Evolutionary conservation across 2,888 invertebrate species (phyloP).

Genomic region (Ariolimax columbianus): DNA sequence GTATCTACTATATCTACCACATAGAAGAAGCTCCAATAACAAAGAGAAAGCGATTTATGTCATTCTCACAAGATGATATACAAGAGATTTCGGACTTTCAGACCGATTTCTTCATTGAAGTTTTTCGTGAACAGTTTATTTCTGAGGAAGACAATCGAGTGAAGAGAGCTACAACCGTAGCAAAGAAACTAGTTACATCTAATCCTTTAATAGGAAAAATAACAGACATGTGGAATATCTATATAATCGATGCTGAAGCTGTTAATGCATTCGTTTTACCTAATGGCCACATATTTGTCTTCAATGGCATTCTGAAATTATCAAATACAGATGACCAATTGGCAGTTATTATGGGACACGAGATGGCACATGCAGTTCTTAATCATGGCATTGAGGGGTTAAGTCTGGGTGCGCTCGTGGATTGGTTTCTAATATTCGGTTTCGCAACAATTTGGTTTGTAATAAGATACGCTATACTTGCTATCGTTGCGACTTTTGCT

Average conservation of each 20-base stretch:
- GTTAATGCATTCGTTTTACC: slow-evolving; percentile 82
- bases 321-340: slow-evolving; percentile 81
- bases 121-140: slow-evolving; percentile 75
- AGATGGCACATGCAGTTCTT: slow-evolving; percentile 83
- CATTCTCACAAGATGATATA: slow-evolving; percentile 80
- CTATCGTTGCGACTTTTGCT: slow-evolving; percentile 80
- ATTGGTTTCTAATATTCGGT: slow-evolving; percentile 79
- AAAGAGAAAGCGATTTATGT: slow-evolving; percentile 81
- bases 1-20: slow-evolving; percentile 77
- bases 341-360: slow-evolving; percentile 82
- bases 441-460: slow-evolving; percentile 82
- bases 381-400: slow-evolving; percentile 82
- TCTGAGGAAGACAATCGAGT: slow-evolving; percentile 77
- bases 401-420: slow-evolving; percentile 80
- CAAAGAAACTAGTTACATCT: slow-evolving; percentile 77
- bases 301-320: slow-evolving; percentile 81
- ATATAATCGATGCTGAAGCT: slow-evolving; percentile 79
- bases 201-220: slow-evolving; percentile 81
- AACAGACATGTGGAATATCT: slow-evolving; percentile 80
- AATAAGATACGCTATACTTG: slow-evolving; percentile 81
- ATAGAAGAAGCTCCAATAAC: slow-evolving; percentile 81
- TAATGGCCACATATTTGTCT: slow-evolving; percentile 83
- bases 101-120: slow-evolving; percentile 76
- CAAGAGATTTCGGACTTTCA: slow-evolving; percentile 77
- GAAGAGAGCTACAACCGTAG: slow-evolving; percentile 77